Conservation (phyloP, 1,140 invertebrate genomes). For the Ips typographus region DNA sequence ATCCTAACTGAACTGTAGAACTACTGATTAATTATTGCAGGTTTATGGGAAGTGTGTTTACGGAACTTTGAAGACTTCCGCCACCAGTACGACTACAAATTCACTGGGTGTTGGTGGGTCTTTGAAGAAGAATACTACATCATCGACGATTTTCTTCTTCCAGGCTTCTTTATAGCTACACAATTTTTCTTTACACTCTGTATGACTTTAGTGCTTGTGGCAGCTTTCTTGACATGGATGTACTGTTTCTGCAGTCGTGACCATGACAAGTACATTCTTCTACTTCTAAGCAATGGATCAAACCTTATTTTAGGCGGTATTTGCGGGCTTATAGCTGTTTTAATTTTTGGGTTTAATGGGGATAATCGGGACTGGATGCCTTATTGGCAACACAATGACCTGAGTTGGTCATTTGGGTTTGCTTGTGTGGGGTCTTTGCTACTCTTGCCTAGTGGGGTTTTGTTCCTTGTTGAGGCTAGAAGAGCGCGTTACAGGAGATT, state of each 20-base stretch:
- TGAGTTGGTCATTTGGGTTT: constrained; percentile 93
- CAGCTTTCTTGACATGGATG: constrained; percentile 67
- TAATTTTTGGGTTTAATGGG: constrained; percentile 82
- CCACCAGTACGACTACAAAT: constrained; percentile 77
- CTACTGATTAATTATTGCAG: constrained; percentile 56
- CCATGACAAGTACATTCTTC: constrained; percentile 73
- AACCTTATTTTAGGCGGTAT: constrained; percentile 71
- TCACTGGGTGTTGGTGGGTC: constrained; percentile 87
- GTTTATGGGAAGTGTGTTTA: constrained; percentile 93
- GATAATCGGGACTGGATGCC: constrained; percentile 96
- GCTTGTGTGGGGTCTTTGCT: constrained; percentile 76
- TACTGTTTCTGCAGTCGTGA: constrained; percentile 77
- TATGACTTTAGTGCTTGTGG: constrained; percentile 74
- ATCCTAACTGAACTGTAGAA: not conserved
- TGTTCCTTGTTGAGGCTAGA: constrained; percentile 81
- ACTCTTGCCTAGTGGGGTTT: constrained; percentile 70
- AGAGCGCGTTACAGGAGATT: constrained; percentile 69
- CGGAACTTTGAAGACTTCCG: constrained; percentile 77
- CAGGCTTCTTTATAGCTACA: constrained; percentile 88
- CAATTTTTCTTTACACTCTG: constrained; percentile 91
- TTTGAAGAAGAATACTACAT: constrained; percentile 93
- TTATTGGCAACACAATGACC: constrained; percentile 91
- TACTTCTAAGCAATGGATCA: constrained; percentile 72
- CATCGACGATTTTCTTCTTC: constrained; percentile 77
- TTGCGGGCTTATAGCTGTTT: constrained; percentile 71